These are phyloP conservation scores for Pelecanoides urinatrix DNA, from an alignment of 2,113 vertebrate genomes.

Conservation along the genomic window DNA sequence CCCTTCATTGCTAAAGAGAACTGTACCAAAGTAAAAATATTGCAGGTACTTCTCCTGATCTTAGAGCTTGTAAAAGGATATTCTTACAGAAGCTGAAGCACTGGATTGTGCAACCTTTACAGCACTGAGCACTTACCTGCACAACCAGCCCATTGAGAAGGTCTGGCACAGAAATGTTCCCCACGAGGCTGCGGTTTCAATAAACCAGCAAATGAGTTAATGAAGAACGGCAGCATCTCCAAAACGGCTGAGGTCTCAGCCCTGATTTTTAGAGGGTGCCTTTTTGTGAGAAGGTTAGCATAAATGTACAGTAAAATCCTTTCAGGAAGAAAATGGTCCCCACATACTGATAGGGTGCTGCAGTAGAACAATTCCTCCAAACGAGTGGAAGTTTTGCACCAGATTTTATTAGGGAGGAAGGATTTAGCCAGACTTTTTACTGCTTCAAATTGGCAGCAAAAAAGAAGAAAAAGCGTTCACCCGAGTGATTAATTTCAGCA, in stretches of 20 bases:
- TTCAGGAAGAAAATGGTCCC: not conserved
- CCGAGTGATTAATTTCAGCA: slow-evolving; percentile 17
- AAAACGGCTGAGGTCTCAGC: not conserved
- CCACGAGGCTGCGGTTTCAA: not conserved
- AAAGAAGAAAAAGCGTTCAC: not conserved
- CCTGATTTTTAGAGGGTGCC: not conserved
- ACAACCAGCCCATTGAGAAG: not conserved
- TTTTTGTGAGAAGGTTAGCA: not conserved
- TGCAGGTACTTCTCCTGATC: not conserved
- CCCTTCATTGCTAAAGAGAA: not conserved
- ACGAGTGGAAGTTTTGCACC: not conserved
- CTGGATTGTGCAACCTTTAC: not conserved
- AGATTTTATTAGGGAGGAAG: not conserved
- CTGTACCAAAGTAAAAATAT: not conserved
- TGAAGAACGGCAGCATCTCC: not conserved
- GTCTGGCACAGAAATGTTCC: not conserved
- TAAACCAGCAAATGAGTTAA: not conserved
- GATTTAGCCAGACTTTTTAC: not conserved
- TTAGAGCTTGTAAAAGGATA: not conserved
- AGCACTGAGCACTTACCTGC: not conserved
- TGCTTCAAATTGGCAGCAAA: not conserved
- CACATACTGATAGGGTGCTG: not conserved
- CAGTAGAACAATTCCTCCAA: not conserved
- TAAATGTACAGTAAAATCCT: not conserved
- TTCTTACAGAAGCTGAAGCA: not conserved